Conservation (phyloP, 2,797 vertebrate genomes). For the Rhynchotus rufescens region DNA sequence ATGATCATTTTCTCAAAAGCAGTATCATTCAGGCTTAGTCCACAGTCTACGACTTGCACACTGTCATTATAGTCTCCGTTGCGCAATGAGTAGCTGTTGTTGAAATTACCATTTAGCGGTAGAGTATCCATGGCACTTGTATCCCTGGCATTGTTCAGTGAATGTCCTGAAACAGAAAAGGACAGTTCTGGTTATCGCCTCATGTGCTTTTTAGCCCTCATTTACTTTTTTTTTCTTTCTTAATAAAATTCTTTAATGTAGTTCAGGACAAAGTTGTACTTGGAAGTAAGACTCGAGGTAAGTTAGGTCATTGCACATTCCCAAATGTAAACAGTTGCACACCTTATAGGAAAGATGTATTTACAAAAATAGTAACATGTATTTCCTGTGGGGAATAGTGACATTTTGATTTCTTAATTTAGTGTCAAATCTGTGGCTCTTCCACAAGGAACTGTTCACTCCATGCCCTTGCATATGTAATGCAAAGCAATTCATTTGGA, state of each 20-base stretch:
- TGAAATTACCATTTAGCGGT: slow-evolving; percentile 99
- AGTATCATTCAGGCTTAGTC: slow-evolving; percentile 96
- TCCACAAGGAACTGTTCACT: slow-evolving; percentile 78
- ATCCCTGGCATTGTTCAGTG: slow-evolving; percentile 99
- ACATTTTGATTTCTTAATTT: slow-evolving; percentile 64
- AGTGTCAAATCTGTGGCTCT: slow-evolving; percentile 74
- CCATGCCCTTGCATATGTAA: slow-evolving; percentile 86
- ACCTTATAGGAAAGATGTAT: slow-evolving; percentile 75
- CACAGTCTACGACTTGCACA: slow-evolving; percentile 96
- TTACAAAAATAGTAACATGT: slow-evolving; percentile 26
- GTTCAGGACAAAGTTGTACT: slow-evolving; percentile 92
- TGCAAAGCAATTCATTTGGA: slow-evolving; percentile 83
- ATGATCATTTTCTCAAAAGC: slow-evolving; percentile 99
- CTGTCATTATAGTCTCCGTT: slow-evolving; percentile 94
- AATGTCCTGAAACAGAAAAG: slow-evolving; percentile 93
- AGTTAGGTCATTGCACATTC: slow-evolving; percentile 73
- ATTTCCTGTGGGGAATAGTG: slow-evolving; percentile 69
- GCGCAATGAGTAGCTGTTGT: slow-evolving; percentile 98
- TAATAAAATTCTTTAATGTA: slow-evolving; percentile 89
- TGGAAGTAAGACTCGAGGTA: slow-evolving; percentile 71
- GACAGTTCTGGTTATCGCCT: slow-evolving; percentile 52
- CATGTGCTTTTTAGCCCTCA: neutral
- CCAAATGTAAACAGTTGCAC: slow-evolving; percentile 76
- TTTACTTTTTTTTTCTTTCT: neutral
- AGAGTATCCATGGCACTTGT: slow-evolving; percentile 99